A percentile compares a stretch with the other conserved stretches of the same genome.
Evolutionary conservation across 2,113 vertebrate species (phyloP).

Genomic region (Nothobranchius kuhntae): DNA sequence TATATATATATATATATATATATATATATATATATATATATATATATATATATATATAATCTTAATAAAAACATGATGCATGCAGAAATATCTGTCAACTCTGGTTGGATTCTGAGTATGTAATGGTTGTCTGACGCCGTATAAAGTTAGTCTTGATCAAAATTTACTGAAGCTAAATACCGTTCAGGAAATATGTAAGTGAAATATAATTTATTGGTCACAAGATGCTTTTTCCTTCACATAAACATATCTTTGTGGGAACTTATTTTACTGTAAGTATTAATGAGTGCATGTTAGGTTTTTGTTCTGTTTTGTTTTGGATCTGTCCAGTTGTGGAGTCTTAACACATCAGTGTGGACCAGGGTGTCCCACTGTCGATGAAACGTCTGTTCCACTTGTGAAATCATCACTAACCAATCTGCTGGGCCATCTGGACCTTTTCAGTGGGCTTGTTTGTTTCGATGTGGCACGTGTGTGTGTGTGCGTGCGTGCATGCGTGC

Average conservation of each 20-base stretch:
- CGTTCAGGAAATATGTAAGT: not conserved
- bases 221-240: not conserved
- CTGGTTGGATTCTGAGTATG: too few species aligned
- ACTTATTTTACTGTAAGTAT: constrained; percentile 4
- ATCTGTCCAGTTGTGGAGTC: constrained; percentile 23
- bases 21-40: too few species aligned
- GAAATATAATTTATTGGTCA: constrained; percentile 9
- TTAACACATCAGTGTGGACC: not conserved
- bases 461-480: constrained; percentile 41
- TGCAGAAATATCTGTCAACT: not conserved
- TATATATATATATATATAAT: too few species aligned
- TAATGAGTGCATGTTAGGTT: constrained; percentile 13
- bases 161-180: not conserved
- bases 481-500: constrained; percentile 18
- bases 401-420: constrained; percentile 57
- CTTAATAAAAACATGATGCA: not conserved
- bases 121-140: not conserved
- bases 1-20: too few species aligned
- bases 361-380: not conserved
- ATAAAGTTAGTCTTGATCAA: not conserved
- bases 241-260: not conserved
- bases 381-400: constrained; percentile 20
- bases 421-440: constrained; percentile 59
- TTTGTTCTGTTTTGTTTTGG: constrained; percentile 1
- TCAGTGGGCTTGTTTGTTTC: constrained; percentile 38